Base-by-base conservation (phyloP, 2,113 vertebrate species). In the Cyanoramphus novaezelandiae region DNA sequence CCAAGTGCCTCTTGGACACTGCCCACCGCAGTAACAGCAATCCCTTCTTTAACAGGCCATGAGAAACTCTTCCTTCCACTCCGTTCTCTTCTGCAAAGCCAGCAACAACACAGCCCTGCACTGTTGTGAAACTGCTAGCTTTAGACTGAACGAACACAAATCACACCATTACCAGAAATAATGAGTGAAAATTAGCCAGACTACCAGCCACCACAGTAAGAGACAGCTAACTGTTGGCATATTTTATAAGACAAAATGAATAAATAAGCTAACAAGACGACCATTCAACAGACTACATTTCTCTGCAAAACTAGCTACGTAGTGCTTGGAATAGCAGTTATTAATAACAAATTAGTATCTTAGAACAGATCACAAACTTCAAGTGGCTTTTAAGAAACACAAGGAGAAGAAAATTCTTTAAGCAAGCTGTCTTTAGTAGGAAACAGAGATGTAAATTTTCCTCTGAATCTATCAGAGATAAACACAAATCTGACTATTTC, bases 171-270 rank as follows among this genome's bases (percentile, higher is more conserved):
- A 86, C 64, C 43, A 93, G 79, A 90, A 91, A 91, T 52, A 92
- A 91, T 78, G 68, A 90, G 7, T 60, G 71, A 86, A 90, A 95
- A 95, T 91, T 49, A 96, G 75, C 82, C 63, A 88, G 81, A 64
- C 47, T 87, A 52, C 18, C 39, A 86, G 70, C 52, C 52, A 92
- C 39, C 39, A 64, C 37, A 75, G 62, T 20, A 37, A 57, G 74
- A 89, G 23, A 84, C 78, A 86, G 89, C 86, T 82, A 92, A 86
- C 75, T 74, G 55, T 13, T 96, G 85, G 68, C 87, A 90, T 50
- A 31, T 80, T 86, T 75, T 53, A 1, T 13, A 55, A 50, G 63
- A 64, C 17, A 7, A 89, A 93, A 91, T 46, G 27, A 95, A 85
- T 71, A 96, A 91, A 79, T 28, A 87, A 91, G 18, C 39, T 71